Percentiles rank a stretch among this genome's conserved stretches.
Evolutionary conservation across 2,113 vertebrate species (phyloP).

Genomic region (Bettongia penicillata): DNA sequence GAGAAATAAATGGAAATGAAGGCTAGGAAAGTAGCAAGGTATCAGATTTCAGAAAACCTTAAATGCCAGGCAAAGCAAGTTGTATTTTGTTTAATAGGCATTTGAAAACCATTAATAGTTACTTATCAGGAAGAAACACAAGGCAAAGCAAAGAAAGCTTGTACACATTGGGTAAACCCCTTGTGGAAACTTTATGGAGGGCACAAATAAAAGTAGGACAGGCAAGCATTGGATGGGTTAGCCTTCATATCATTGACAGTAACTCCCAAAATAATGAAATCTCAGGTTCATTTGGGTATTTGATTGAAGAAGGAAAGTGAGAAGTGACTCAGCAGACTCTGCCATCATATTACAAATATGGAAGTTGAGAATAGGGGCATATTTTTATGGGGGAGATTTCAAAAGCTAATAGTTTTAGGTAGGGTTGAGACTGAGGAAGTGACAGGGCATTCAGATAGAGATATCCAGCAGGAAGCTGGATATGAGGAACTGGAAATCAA

Average conservation of each 20-base stretch:
- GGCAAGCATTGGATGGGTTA: background rate
- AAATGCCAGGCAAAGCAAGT: background rate
- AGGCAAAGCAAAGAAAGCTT: background rate
- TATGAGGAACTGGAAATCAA: background rate
- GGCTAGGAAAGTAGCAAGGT: background rate
- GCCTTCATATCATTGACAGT: background rate
- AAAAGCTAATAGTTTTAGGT: too few relatives aligned
- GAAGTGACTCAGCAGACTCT: background rate
- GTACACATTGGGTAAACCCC: background rate
- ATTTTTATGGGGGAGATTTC: background rate
- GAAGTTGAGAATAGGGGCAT: background rate
- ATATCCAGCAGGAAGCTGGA: background rate
- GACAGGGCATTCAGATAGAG: background rate
- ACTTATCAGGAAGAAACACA: background rate
- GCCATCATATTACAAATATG: background rate
- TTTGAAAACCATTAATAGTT: background rate
- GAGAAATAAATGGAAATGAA: background rate
- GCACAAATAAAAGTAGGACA: background rate
- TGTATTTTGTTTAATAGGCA: background rate
- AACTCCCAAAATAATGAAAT: background rate
- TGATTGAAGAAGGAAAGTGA: background rate
- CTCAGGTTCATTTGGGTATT: background rate
- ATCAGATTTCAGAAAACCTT: background rate
- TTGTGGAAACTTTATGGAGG: background rate
- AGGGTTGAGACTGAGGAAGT: background rate